Evolutionary conservation across 2,888 invertebrate species (phyloP).

Genomic region (Blastobasis adustella): DNA sequence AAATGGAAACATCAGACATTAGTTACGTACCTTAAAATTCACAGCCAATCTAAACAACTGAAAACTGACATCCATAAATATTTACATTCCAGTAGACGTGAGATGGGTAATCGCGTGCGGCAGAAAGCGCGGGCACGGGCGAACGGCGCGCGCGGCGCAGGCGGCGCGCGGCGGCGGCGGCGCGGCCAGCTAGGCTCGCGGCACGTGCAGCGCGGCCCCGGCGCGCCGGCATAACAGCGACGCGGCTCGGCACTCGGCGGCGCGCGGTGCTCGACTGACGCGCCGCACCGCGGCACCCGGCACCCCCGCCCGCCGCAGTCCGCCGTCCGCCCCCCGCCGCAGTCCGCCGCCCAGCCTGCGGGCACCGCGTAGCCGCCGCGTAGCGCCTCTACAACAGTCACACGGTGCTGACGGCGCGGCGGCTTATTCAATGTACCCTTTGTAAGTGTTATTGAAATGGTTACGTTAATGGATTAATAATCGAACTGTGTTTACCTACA

Average conservation of each 20-base stretch:
- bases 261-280: slow-evolving; percentile 21
- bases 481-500: too few species aligned
- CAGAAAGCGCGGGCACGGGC: slow-evolving; percentile 31
- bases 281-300: slow-evolving; percentile 32
- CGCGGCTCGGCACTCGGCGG: slow-evolving; percentile 25
- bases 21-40: slow-evolving; percentile 72
- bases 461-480: too few species aligned
- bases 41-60: slow-evolving; percentile 74
- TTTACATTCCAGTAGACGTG: slow-evolving; percentile 67
- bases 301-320: slow-evolving; percentile 22
- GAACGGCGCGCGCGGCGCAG: slow-evolving; percentile 26
- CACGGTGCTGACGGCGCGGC: too few species aligned
- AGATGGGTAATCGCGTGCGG: slow-evolving; percentile 52
- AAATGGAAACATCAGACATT: slow-evolving; percentile 52
- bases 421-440: too few species aligned
- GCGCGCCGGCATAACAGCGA: slow-evolving; percentile 37
- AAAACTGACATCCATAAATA: slow-evolving; percentile 74
- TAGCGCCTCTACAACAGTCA: slow-evolving; percentile 5
- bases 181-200: slow-evolving; percentile 43
- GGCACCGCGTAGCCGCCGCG: slow-evolving; percentile 11
- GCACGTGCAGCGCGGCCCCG: slow-evolving; percentile 50
- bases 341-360: slow-evolving; percentile 16
- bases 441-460: too few species aligned
- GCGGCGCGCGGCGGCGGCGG: slow-evolving; percentile 29
- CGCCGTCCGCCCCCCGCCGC: slow-evolving; percentile 24